A percentile compares a stretch with the other conserved stretches of the same genome.
These are phyloP conservation scores for Scaptomyza flava DNA, from an alignment of 2,888 invertebrate species.

Conservation along the genomic window DNA sequence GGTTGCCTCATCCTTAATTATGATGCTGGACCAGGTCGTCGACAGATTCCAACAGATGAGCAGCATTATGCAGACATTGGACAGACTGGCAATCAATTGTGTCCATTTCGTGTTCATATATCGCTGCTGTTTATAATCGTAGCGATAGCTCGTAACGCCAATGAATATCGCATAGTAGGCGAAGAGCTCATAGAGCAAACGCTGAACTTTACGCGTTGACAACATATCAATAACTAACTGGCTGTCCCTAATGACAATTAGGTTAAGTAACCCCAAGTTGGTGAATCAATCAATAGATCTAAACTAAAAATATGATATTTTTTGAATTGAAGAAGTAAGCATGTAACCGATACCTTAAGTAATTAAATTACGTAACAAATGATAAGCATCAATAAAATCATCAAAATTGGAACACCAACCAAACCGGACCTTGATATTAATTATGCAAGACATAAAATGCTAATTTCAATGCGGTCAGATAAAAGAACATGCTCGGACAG, in stretches of 20 bases:
- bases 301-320: too few relatives aligned
- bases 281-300: constrained; percentile 7
- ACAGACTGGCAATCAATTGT: constrained; percentile 29
- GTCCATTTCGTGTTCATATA: constrained; percentile 28
- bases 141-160: constrained; percentile 50
- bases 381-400: too few relatives aligned
- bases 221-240: constrained; percentile 18
- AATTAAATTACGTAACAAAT: too few relatives aligned
- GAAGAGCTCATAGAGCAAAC: constrained; percentile 28
- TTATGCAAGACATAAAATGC: neutral
- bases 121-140: constrained; percentile 21
- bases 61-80: constrained; percentile 9
- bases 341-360: too few relatives aligned
- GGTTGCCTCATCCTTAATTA: neutral
- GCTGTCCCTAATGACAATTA: neutral
- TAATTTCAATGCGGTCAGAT: constrained; percentile 16
- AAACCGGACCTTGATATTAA: too few relatives aligned
- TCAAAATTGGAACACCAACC: too few relatives aligned
- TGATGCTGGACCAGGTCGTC: neutral
- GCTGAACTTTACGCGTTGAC: constrained; percentile 5
- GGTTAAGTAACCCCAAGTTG: neutral
- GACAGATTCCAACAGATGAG: neutral
- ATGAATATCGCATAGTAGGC: constrained; percentile 38
- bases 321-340: too few relatives aligned
- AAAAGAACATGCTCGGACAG: constrained; percentile 24